Base-by-base conservation (phyloP, 1,140 invertebrate species). In the Nasonia giraulti region DNA sequence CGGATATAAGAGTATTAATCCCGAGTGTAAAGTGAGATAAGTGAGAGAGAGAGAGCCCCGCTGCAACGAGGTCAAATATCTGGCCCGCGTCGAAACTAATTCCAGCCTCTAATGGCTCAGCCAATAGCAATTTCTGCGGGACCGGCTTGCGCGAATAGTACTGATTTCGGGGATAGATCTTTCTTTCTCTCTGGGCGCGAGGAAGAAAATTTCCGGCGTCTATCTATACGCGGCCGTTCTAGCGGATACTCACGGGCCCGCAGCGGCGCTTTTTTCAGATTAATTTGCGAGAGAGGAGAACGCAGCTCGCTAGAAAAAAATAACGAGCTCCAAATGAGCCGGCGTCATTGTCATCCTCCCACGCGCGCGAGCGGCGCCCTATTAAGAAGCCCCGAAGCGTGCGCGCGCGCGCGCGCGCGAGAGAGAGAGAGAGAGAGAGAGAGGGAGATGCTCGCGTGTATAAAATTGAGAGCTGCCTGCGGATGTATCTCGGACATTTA, bases 31-130 rank as follows among this genome's bases (percentile, higher is more conserved):
- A 90, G 89, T 88, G 87, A 90, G 89, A 90, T 27, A 27, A 27
- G 23, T 27, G 23, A 27, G 23, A 27, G 23, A 27, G 23, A 27
- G 23, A 27, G 23, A 20, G 23, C 75, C 33, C 37, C 23, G 17
- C 80, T 31, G 17, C 80, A 76, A 47, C 55, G 76, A 89, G n/a
- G n/a, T n/a, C n/a, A n/a, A n/a, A n/a, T n/a, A n/a, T n/a, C n/a
- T n/a, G n/a, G n/a, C n/a, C n/a, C n/a, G n/a, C n/a, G n/a, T n/a
- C n/a, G n/a, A n/a, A 90, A 90, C 89, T 90, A 90, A 90, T 90
- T 90, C 82, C 87, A 89, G 79, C 83, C 87, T 88, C 87, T 90
- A 90, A 90, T 90, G 87, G 88, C 86, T 89, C 89, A 89, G 89
- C 87, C 89, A 90, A 89, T 89, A 89, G 87, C 87, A 89, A 89